Evolutionary conservation across 2,888 invertebrate genomes (phyloP).

Genomic region (Drosophila quinaria): DNA sequence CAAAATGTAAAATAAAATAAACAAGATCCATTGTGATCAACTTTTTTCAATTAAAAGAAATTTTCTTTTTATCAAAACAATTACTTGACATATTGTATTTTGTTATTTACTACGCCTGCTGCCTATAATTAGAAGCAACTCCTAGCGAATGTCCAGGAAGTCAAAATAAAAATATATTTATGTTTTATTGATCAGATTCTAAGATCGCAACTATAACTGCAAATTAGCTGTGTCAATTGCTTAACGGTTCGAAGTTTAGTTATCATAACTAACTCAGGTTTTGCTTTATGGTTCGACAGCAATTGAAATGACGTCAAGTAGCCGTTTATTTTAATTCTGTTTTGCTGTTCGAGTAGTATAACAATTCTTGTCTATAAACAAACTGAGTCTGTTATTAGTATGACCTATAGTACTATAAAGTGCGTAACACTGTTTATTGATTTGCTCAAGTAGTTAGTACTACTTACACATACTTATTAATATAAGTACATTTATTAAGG

Average conservation of each 20-base stretch:
- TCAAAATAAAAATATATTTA: background rate
- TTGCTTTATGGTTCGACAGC: background rate
- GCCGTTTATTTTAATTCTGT: slow-evolving; percentile 2
- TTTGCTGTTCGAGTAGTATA: slow-evolving; percentile 4
- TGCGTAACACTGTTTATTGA: slow-evolving; percentile 26
- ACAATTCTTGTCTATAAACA: slow-evolving; percentile 22
- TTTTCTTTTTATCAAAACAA: background rate
- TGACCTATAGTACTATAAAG: background rate
- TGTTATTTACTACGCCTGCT: background rate
- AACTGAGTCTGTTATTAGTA: slow-evolving; percentile 13
- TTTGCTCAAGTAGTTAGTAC: slow-evolving; percentile 23
- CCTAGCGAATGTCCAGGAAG: slow-evolving; percentile 11
- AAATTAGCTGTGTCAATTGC: background rate
- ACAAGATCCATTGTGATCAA: background rate
- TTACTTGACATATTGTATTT: background rate
- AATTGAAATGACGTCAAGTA: slow-evolving; percentile 18
- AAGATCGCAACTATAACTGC: background rate
- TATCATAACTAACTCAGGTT: background rate
- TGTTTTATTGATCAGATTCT: slow-evolving; percentile 11
- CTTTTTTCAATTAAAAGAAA: background rate
- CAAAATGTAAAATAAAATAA: background rate
- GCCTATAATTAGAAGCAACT: background rate
- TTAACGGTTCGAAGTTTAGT: background rate
- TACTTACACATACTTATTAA: slow-evolving; percentile 2
- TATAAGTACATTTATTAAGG: slow-evolving; percentile 15